Evolutionary conservation across 1,140 invertebrate species (phyloP).

Genomic region (Cyphomyrmex costatus): DNA sequence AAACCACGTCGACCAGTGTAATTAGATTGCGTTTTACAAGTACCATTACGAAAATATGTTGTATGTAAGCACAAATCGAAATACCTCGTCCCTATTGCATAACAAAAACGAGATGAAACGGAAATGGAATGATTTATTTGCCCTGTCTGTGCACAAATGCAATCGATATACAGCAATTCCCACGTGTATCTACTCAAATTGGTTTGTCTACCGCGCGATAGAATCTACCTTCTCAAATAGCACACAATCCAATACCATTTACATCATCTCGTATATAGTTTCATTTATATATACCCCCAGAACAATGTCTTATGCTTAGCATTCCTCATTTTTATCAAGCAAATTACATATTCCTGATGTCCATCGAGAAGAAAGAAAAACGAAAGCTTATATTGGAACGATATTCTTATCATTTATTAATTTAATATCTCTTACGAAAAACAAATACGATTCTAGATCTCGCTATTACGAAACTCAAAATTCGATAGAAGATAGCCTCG

Average conservation of each 20-base stretch:
- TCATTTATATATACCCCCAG: background rate
- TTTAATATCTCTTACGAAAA: background rate
- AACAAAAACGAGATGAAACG: conserved; percentile 18
- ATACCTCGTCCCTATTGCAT: background rate
- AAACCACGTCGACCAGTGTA: too few relatives aligned
- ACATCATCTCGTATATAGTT: conserved; percentile 24
- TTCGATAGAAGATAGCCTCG: background rate
- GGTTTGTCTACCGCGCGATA: conserved; percentile 8
- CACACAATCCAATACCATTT: conserved; percentile 40
- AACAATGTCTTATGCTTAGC: conserved; percentile 24
- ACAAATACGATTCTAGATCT: background rate
- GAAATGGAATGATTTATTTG: conserved; percentile 32
- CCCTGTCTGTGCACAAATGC: background rate
- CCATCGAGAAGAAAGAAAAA: background rate
- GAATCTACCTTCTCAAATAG: conserved; percentile 33
- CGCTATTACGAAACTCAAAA: background rate
- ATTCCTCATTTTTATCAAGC: background rate
- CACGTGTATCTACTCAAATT: conserved; percentile 30
- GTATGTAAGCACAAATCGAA: background rate
- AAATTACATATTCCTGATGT: background rate
- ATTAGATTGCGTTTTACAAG: conserved; percentile 19
- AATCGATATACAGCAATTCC: conserved; percentile 9
- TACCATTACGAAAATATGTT: background rate
- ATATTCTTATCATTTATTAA: background rate
- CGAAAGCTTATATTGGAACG: background rate